These are phyloP conservation scores for Cirrhinus molitorella DNA, from an alignment of 2,797 vertebrate species.

Conservation along the genomic window DNA sequence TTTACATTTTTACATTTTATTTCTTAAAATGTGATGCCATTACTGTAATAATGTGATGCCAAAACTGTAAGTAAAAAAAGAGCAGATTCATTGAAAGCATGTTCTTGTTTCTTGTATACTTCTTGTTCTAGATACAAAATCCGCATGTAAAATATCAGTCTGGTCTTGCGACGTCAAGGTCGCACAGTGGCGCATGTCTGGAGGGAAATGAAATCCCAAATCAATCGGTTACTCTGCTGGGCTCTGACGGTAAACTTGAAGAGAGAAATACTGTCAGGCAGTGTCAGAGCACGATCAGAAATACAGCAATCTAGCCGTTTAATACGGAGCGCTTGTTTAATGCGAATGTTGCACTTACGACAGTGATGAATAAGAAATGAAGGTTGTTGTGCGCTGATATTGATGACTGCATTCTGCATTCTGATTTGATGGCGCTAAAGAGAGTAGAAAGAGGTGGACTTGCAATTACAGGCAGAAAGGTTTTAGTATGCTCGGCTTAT, in stretches of 20 bases:
- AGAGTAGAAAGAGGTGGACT: constrained; percentile 40
- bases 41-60: neutral
- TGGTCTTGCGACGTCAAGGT: constrained; percentile 61
- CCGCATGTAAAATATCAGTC: constrained; percentile 23
- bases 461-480: constrained; percentile 56
- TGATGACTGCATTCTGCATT: constrained; percentile 1
- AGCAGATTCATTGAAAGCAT: neutral
- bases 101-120: neutral
- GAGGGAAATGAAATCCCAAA: constrained; percentile 79
- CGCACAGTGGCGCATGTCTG: constrained; percentile 55
- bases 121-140: constrained; percentile 5
- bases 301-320: neutral
- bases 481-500: constrained; percentile 70
- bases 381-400: neutral
- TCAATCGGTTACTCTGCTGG: constrained; percentile 69
- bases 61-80: neutral
- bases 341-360: neutral
- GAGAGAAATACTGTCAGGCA: constrained; percentile 25
- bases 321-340: neutral
- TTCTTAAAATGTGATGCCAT: neutral
- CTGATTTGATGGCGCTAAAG: constrained; percentile 13
- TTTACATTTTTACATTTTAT: neutral
- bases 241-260: constrained; percentile 32
- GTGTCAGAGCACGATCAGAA: neutral
- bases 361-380: neutral